Conservation (phyloP, 2,797 vertebrate species). For the Atherinosoma microstoma region DNA sequence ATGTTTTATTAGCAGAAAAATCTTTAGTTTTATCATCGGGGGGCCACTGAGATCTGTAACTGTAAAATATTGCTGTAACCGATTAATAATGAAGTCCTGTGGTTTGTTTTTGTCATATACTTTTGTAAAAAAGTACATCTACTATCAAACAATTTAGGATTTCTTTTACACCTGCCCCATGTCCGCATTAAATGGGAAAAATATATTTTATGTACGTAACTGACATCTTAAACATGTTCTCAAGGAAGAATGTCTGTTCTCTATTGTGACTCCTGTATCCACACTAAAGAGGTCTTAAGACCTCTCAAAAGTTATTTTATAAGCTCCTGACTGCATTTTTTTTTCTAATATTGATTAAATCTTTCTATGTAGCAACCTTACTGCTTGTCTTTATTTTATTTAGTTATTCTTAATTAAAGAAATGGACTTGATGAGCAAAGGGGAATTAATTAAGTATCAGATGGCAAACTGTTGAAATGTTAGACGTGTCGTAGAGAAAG, state of each 20-base stretch:
- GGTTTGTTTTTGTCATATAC: slow-evolving; percentile 4
- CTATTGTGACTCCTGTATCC: slow-evolving; percentile 20
- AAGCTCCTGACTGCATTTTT: slow-evolving; percentile 56
- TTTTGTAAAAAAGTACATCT: slow-evolving; percentile 6
- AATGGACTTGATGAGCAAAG: not conserved
- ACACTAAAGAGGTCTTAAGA: slow-evolving; percentile 42
- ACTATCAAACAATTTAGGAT: slow-evolving; percentile 8
- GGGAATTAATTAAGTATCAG: not conserved
- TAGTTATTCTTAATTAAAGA: slow-evolving; percentile 2
- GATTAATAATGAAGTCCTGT: slow-evolving; percentile 22
- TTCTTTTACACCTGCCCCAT: slow-evolving; percentile 16
- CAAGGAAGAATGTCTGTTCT: slow-evolving; percentile 18
- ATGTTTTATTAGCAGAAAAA: slow-evolving; percentile 38
- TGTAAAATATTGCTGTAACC: slow-evolving; percentile 33
- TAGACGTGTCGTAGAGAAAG: not conserved
- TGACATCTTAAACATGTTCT: slow-evolving; percentile 45
- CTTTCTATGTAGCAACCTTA: slow-evolving; percentile 39
- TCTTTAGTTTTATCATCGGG: slow-evolving; percentile 16
- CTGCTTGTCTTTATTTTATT: not conserved
- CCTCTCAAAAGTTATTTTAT: slow-evolving; percentile 35
- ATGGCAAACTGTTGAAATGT: not conserved
- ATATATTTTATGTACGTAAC: slow-evolving; percentile 36
- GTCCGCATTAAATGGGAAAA: slow-evolving; percentile 18
- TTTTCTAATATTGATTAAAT: slow-evolving; percentile 76
- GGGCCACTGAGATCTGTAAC: slow-evolving; percentile 14